These are phyloP conservation scores for Amphipyra berbera DNA, from an alignment of 2,888 invertebrate species.

Conservation along the genomic window DNA sequence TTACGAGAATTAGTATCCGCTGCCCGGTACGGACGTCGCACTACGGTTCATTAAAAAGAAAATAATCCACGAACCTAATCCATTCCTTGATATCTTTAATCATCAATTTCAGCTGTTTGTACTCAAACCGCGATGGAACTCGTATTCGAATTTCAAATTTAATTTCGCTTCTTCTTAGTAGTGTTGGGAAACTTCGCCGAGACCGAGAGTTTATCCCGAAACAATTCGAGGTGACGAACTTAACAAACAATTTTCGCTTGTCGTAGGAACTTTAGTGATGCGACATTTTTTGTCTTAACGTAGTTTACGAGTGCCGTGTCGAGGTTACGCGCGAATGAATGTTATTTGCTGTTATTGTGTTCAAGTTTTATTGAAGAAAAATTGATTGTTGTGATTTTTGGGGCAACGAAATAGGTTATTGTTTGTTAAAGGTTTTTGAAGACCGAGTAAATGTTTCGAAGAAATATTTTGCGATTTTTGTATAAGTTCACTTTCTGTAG, in stretches of 20 bases:
- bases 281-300: constrained; percentile 50
- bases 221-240: constrained; percentile 67
- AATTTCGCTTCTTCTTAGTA: constrained; percentile 42
- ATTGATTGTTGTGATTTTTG: constrained; percentile 38
- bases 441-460: constrained; percentile 3
- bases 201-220: constrained; percentile 57
- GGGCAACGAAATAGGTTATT: constrained; percentile 15
- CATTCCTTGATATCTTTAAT: constrained; percentile 4
- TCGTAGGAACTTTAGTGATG: constrained; percentile 54
- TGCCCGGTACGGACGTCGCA: neutral
- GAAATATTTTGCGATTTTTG: neutral
- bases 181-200: constrained; percentile 44
- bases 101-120: constrained; percentile 11
- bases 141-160: constrained; percentile 45
- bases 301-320: constrained; percentile 46
- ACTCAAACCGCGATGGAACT: constrained; percentile 35
- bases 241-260: constrained; percentile 63
- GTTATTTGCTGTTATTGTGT: constrained; percentile 42
- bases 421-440: constrained; percentile 19
- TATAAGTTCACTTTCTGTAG: neutral
- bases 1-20: constrained; percentile 50
- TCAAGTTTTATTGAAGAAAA: constrained; percentile 50
- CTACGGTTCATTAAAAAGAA: neutral
- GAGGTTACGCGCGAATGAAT: constrained; percentile 40
- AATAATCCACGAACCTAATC: constrained; percentile 9